Evolutionary conservation across 1,140 invertebrate genomes (phyloP).

Genomic region (Sesamia nonagrioides): DNA sequence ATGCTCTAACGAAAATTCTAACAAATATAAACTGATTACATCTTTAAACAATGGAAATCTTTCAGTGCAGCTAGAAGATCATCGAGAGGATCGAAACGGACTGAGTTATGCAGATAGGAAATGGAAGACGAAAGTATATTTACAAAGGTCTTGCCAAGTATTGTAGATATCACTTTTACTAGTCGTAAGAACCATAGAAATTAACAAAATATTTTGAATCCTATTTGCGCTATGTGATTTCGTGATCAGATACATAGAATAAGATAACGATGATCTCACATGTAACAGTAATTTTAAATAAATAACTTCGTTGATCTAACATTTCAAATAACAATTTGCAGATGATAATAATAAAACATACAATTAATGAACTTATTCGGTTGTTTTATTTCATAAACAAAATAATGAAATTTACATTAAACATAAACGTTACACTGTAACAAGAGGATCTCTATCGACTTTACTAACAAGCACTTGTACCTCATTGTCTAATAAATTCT

Average conservation of each 20-base stretch:
- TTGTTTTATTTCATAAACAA: conserved; percentile 39
- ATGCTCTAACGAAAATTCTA: conserved; percentile 73
- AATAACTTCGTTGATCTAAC: conserved; percentile 21
- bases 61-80: conserved; percentile 81
- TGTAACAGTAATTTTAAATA: conserved; percentile 40
- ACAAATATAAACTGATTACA: conserved; percentile 65
- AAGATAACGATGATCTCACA: conserved; percentile 69
- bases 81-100: conserved; percentile 65
- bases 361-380: conserved; percentile 15
- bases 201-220: conserved; percentile 33
- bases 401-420: background rate
- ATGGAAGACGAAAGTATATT: conserved; percentile 69
- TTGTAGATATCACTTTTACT: conserved; percentile 61
- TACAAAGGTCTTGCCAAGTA: conserved; percentile 80
- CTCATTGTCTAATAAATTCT: conserved; percentile 85
- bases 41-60: conserved; percentile 76
- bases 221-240: conserved; percentile 29
- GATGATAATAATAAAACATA: conserved; percentile 36
- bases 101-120: conserved; percentile 63
- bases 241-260: conserved; percentile 53
- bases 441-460: conserved; percentile 92
- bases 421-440: conserved; percentile 76
- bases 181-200: conserved; percentile 46
- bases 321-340: conserved; percentile 36
- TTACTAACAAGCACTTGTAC: conserved; percentile 92